Conservation (phyloP, 2,888 invertebrate genomes). For the Andrena hattorfiana region DNA sequence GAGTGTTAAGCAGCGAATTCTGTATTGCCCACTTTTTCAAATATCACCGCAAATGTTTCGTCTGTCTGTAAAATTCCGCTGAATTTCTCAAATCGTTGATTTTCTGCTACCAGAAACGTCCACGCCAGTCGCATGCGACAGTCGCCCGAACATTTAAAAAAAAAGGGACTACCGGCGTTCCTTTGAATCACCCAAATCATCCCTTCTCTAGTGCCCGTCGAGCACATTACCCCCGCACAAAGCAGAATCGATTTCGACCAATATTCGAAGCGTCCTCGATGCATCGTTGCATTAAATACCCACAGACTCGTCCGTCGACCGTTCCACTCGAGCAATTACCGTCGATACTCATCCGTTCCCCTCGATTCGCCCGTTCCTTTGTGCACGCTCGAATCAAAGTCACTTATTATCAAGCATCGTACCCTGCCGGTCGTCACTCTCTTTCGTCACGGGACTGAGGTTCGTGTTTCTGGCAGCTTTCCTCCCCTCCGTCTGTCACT, state of each 20-base stretch:
- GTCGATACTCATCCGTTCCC: neutral
- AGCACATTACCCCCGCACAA: neutral
- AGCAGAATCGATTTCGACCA: constrained; percentile 7
- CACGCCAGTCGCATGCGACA: no score
- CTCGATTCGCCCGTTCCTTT: neutral
- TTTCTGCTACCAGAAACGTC: no score
- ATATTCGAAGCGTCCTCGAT: constrained; percentile 21
- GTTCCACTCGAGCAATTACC: constrained; percentile 30
- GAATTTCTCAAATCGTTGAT: no score
- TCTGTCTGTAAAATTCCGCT: no score
- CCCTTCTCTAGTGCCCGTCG: no score
- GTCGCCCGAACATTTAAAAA: no score
- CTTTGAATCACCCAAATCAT: neutral
- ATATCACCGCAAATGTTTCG: neutral
- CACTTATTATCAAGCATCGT: neutral
- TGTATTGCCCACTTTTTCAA: neutral
- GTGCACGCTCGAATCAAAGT: neutral
- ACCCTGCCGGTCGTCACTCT: neutral
- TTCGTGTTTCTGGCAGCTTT: neutral
- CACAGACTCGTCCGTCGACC: neutral
- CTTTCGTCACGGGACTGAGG: neutral
- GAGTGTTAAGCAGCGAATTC: constrained; percentile 17
- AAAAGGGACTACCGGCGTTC: neutral
- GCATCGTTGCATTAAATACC: constrained; percentile 16
- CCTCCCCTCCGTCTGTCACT: neutral